Base-by-base conservation (phyloP, 2,888 invertebrate species). In the Parnassius glacialis region DNA sequence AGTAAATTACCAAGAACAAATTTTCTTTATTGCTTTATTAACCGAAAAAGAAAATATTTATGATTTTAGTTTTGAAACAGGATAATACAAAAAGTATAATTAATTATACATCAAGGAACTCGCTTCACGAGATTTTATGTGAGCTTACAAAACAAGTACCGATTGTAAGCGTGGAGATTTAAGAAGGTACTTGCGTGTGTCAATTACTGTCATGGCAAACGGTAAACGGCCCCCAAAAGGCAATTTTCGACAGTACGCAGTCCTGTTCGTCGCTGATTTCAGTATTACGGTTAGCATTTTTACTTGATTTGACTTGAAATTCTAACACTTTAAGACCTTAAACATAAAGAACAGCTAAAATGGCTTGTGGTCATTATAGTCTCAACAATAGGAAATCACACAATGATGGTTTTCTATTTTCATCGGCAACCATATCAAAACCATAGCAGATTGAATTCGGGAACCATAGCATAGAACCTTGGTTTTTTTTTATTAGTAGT, bases 161-260 rank as follows among this genome's bases (percentile, higher is more conserved):
- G 34, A 51, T 41, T 44, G 42, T 62, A 62, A 50, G 62, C 45
- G 25, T 12, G 43, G 43, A 57, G 47, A 57, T 62, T 62, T 62
- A 65, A 64, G 57, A 64, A 57, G 56, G 56, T 61, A 59, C 58
- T 58, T 62, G 50, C 57, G 41, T 63, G 63, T 64, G 67, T 68
- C 68, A 68, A 65, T 68, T 68, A 68, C 67, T 68, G 68, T 67
- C 68, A 65, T 56, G 61, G 51, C 43, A 57, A 65, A 67, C 65
- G 62, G 68, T 68, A 62, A 67, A 68, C 59, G 62, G 53, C 59
- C 64, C 58, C 64, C 61, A 62, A 62, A 65, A 65, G 50, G 65
- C 57, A 64, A 65, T 68, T 68, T 64, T 62, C 64, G 45, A 52
- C 64, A 59, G 62, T 58, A 59, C 47, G 55, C 61, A 47, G 61